Evolutionary conservation across 2,797 vertebrate species (phyloP).

Genomic region (Neosilurus mollespiculum): DNA sequence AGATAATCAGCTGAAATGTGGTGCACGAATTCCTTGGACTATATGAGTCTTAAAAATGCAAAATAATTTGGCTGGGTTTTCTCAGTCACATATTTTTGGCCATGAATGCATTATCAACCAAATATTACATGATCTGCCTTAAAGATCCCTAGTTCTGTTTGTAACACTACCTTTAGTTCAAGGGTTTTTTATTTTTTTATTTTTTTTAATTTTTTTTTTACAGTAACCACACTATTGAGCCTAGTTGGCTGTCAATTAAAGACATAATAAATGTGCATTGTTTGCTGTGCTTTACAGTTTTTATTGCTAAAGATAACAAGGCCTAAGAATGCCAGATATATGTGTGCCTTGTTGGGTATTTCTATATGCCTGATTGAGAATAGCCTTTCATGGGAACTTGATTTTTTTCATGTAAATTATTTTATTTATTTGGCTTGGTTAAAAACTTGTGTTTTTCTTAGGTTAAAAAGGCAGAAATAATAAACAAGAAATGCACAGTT

Average conservation of each 20-base stretch:
- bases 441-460: neutral
- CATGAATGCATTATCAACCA: neutral
- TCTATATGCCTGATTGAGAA: neutral
- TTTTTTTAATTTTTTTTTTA: neutral
- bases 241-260: constrained; percentile 1
- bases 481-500: neutral
- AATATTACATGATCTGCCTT: neutral
- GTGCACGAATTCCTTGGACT: too few species aligned
- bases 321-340: neutral
- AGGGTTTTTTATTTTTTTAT: too few species aligned
- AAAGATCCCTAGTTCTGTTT: neutral
- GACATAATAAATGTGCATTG: neutral
- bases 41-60: too few species aligned
- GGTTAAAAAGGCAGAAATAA: neutral
- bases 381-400: neutral
- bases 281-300: neutral
- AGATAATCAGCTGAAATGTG: too few species aligned
- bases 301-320: constrained; percentile 2
- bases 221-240: neutral
- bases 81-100: neutral
- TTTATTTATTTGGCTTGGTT: too few species aligned
- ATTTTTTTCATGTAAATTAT: too few species aligned
- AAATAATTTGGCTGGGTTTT: too few species aligned
- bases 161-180: neutral
- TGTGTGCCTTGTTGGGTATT: neutral